These are phyloP conservation scores for Salvelinus namaycush DNA, from an alignment of 2,113 vertebrate genomes.

Conservation along the genomic window DNA sequence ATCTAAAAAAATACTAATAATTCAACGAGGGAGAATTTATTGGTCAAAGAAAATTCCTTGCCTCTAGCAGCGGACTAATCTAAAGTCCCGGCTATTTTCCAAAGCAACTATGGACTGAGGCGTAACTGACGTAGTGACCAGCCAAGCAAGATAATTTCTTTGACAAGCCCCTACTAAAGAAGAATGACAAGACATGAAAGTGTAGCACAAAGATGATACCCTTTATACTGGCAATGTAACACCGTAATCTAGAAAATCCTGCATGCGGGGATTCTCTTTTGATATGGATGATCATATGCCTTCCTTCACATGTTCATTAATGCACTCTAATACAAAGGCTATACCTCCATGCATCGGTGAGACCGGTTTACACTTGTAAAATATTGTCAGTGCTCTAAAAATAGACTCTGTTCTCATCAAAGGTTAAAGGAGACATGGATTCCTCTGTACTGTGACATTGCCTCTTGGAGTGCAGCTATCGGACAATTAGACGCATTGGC, in stretches of 20 bases:
- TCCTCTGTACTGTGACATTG: slow-evolving; percentile 24
- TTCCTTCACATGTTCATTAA: slow-evolving; percentile 23
- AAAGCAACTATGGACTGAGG: slow-evolving; percentile 44
- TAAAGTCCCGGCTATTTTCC: slow-evolving; percentile 60
- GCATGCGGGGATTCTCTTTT: slow-evolving; percentile 17
- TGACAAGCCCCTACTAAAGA: slow-evolving; percentile 64
- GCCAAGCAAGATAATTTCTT: slow-evolving; percentile 68
- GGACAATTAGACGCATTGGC: slow-evolving; percentile 39
- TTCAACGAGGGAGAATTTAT: slow-evolving; percentile 27
- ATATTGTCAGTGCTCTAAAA: slow-evolving; percentile 47
- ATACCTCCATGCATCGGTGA: slow-evolving; percentile 28
- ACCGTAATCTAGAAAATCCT: slow-evolving; percentile 24
- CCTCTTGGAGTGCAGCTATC: slow-evolving; percentile 20
- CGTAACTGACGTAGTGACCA: slow-evolving; percentile 61
- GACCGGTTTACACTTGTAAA: slow-evolving; percentile 42
- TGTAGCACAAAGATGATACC: slow-evolving; percentile 52
- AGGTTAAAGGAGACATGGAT: slow-evolving; percentile 38
- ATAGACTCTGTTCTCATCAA: slow-evolving; percentile 39
- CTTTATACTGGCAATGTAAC: slow-evolving; percentile 30
- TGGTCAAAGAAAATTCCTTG: slow-evolving; percentile 49
- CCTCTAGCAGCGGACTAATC: slow-evolving; percentile 40
- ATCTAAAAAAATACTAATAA: neutral
- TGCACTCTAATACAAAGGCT: slow-evolving; percentile 17
- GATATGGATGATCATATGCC: slow-evolving; percentile 39
- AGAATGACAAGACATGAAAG: slow-evolving; percentile 58